phyloP scores from a whole-genome alignment of 2,888 invertebrate species.

The Tenthredo notha region DNA sequence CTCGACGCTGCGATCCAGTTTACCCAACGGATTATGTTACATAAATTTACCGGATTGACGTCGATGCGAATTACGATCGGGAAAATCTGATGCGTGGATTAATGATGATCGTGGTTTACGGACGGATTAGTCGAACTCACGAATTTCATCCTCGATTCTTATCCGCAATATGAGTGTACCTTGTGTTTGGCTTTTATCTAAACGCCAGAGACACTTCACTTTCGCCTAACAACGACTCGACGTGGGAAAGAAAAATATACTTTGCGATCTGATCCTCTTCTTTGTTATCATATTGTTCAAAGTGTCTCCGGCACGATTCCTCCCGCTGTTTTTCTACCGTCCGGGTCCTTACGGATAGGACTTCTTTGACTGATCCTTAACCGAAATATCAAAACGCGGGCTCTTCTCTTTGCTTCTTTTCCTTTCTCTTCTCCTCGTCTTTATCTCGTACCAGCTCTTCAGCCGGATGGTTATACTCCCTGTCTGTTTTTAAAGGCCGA shows the following conservation, averaged over 20 bases:
- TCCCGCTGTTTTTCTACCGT: conserved; percentile 4
- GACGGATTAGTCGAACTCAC: background rate
- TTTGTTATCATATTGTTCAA: conserved; percentile 24
- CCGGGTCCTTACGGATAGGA: background rate
- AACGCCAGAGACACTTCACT: background rate
- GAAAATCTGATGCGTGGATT: conserved; percentile 23
- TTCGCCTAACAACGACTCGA: background rate
- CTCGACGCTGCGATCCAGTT: background rate
- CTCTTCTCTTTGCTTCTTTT: background rate
- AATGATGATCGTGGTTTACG: background rate
- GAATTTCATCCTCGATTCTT: background rate
- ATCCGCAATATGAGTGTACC: background rate
- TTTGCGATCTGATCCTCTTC: background rate
- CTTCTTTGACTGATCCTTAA: conserved; percentile 39
- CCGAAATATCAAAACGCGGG: conserved; percentile 31
- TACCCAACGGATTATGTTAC: conserved; percentile 30
- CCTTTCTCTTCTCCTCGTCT: background rate
- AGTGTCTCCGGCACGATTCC: conserved; percentile 37
- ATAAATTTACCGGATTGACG: conserved; percentile 36
- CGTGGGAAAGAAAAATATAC: background rate
- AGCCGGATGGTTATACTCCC: background rate
- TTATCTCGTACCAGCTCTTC: background rate
- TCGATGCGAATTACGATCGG: conserved; percentile 2
- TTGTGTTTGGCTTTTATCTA: background rate
- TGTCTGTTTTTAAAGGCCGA: conserved; percentile 21